Conservation (phyloP, 2,797 vertebrate species). For the Gadopsis marmoratus region DNA sequence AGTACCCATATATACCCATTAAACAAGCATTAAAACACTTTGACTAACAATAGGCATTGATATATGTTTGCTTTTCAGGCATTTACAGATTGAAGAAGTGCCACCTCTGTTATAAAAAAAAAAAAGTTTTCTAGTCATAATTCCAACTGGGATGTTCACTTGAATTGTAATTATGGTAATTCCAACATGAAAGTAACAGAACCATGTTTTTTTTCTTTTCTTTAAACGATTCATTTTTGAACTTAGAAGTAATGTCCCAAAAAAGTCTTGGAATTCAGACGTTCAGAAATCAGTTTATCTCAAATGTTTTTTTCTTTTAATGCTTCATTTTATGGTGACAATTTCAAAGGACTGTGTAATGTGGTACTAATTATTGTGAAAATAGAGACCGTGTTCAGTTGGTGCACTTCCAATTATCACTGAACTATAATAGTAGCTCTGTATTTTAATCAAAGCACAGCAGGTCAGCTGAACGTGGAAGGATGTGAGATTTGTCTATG, state of each 20-base stretch:
- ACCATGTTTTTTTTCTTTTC: background rate
- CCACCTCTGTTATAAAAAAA: background rate
- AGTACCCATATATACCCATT: background rate
- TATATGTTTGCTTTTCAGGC: background rate
- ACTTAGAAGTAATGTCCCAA: background rate
- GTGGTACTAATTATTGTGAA: background rate
- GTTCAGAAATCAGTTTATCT: no score
- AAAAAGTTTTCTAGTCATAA: background rate
- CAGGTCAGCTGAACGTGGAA: background rate
- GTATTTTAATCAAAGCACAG: background rate
- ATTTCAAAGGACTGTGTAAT: background rate
- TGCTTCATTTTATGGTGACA: background rate
- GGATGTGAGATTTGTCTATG: background rate
- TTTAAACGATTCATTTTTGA: background rate
- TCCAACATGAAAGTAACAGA: background rate
- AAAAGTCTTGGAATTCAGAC: background rate
- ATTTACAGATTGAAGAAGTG: background rate
- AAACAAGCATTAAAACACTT: background rate
- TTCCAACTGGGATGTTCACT: background rate
- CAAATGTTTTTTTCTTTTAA: background rate
- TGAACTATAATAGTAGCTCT: background rate
- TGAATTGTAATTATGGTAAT: background rate
- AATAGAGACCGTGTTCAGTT: background rate
- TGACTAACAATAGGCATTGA: background rate
- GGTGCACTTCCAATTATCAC: no score